Base-by-base conservation (phyloP, 2,797 vertebrate species). In the Anguilla pacifica region DNA sequence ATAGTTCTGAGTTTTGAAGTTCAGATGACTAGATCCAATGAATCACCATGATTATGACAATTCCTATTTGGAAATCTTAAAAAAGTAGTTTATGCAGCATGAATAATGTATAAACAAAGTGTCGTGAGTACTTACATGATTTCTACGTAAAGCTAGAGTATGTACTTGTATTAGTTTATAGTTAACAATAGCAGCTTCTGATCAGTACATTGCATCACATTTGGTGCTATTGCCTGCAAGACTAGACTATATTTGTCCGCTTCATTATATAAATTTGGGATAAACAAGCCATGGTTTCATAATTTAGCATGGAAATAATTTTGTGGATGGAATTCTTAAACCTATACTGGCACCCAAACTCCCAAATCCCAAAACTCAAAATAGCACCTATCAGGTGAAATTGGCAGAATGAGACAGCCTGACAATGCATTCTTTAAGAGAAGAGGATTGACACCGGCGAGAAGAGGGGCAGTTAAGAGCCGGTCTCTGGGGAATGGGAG, bases 351-450 rank as follows among this genome's bases (percentile, higher is more conserved):
- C 95, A 96, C 95, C 95, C 95, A 96, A 94, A 95, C 95, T 92
- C 91, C 93, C 93, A 46, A 46, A 46, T 46, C 43, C 43, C 43
- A 46, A 46, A 46, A 46, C 43, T 46, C 43, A 95, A 94, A 96
- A 96, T 94, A 91, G 94, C 93, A 93, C 94, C 95, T 96, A 94
- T 96, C 95, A 95, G 95, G 95, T 96, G 95, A 95, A 96, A 96
- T 95, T 94, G 94, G 94, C 93, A 95, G 94, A 96, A 93, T 94
- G 94, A 96, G 95, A 96, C 94, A 61, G 91, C 88, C 91, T 93
- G 94, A 96, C 95, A 96, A 96, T 95, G 93, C 91, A 88, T 93
- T 93, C 93, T 95, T 95, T 94, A 95, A 93, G 88, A 94, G 93
- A 95, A 93, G 95, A 95, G 89, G 93, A 92, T 95, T 93, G 95